Evolutionary conservation across 2,888 invertebrate genomes (phyloP), one percentile per base, ranked within the genome.

Genomic region (Octonoba sinensis): DNA sequence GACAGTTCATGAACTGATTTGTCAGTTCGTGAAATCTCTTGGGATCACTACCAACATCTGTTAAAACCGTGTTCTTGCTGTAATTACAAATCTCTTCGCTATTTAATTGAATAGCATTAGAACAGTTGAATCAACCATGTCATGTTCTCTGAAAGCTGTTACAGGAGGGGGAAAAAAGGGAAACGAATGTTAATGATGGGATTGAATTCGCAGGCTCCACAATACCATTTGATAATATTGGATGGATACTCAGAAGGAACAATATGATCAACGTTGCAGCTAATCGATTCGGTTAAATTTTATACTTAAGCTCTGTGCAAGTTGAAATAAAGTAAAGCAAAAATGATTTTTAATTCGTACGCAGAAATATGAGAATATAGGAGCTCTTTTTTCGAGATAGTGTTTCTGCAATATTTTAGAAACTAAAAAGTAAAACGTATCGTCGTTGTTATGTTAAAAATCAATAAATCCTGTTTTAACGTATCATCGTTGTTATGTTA

Each of bases 101-200:
- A 67, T 73, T 81, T 81, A 73, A 81, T 81, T 81, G 67, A 81
- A 81, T 81, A 67, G 20, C 79, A 81, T 81, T 81, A 74, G 62
- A 64, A 60, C 24, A 59, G 47, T 59, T 27, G 49, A 56, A 49
- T 44, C 44, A 74, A 49, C 60, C 77, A 57, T 57, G 77, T 59
- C 65, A 54, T 66, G 65, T 66, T 71, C 65, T n/a, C 70, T 11
- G 36, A 36, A 1, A 36, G 47, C 46, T 64, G 22, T 51, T 22
- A 59, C 51, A 27, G 13, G 27, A 76, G 15, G 51, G 24, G 71
- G 66, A 65, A 78, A 65, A 78, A 66, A 66, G 24, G 13, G 16
- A 60, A 66, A 72, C 72, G 67, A 60, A 60, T 75, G 47, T n/a
- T 36, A 36, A 36, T 36, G 36, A 36, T 36, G 36, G 11, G 18